Conservation (phyloP, 1,140 invertebrate genomes). For the Dryas iulia region DNA sequence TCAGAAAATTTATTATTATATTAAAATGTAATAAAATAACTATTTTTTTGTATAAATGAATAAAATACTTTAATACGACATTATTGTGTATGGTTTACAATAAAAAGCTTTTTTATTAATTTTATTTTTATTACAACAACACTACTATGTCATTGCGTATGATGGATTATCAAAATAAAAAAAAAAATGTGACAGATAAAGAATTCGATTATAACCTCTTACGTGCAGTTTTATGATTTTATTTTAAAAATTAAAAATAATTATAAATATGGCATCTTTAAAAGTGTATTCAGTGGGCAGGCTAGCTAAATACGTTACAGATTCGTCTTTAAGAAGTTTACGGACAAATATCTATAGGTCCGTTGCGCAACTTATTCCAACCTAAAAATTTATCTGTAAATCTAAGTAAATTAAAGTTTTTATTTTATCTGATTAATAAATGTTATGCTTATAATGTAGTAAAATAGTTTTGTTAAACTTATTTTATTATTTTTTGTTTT, state of each 20-base stretch:
- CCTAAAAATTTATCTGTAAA: conserved; percentile 38
- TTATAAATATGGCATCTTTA: conserved; percentile 63
- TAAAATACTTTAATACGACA: not conserved
- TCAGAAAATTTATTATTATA: not conserved
- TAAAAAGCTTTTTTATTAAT: not conserved
- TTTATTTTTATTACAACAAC: not conserved
- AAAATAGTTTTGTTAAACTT: not conserved
- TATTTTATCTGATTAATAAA: not conserved
- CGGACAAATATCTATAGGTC: conserved; percentile 66
- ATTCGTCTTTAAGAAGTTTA: conserved; percentile 48
- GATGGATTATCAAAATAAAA: not conserved
- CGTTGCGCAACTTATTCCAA: conserved; percentile 65
- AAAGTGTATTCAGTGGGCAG: conserved; percentile 65
- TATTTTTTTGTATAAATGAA: not conserved
- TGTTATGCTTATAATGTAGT: not conserved
- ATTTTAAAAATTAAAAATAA: conserved; percentile 33
- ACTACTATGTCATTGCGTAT: not conserved
- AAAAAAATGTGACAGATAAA: conserved; percentile 41
- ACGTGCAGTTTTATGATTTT: conserved; percentile 35
- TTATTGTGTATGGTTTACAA: not conserved
- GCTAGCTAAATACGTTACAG: conserved; percentile 60
- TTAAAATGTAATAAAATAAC: not conserved
- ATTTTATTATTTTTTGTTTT: not conserved
- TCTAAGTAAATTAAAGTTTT: not conserved
- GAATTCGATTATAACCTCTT: conserved; percentile 54